Evolutionary conservation across 30 jellyfish, hydroid and myxozoan species (phyloP).

Genomic region (Cassiopea andromeda): DNA sequence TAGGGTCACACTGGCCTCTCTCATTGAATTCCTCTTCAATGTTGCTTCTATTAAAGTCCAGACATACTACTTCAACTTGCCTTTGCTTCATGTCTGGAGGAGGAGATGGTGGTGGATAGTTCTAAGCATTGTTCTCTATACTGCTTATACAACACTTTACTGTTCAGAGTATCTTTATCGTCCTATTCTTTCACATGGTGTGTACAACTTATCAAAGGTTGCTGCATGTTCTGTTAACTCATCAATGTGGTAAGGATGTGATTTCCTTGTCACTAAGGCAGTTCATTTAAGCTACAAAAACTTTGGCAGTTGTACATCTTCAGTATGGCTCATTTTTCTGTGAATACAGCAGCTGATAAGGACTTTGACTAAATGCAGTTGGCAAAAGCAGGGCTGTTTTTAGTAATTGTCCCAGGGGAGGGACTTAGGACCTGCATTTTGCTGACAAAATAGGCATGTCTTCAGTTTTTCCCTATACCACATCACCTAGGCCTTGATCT

Average conservation of each 20-base stretch:
- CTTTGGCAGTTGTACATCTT: too few species aligned
- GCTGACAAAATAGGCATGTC: too few species aligned
- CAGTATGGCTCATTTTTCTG: too few species aligned
- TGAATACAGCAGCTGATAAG: too few species aligned
- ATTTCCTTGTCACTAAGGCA: too few species aligned
- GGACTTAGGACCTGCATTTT: too few species aligned
- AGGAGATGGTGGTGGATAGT: constrained; percentile 60
- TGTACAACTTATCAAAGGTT: constrained; percentile 17
- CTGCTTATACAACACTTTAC: constrained; percentile 44
- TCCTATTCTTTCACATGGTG: constrained; percentile 19
- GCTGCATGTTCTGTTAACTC: neutral
- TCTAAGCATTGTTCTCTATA: constrained; percentile 8
- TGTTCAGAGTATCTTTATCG: constrained; percentile 56
- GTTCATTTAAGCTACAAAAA: too few species aligned
- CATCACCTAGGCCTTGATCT: too few species aligned
- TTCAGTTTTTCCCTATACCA: too few species aligned
- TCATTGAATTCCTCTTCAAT: constrained; percentile 44
- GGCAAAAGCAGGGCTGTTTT: too few species aligned
- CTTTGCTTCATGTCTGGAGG: constrained; percentile 66
- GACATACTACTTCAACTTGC: constrained; percentile 61
- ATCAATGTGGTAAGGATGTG: neutral
- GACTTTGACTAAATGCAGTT: too few species aligned
- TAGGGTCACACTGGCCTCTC: constrained; percentile 35
- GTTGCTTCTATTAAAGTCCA: constrained; percentile 21
- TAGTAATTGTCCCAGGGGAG: too few species aligned